Percentiles rank a stretch among this genome's conserved stretches.
Evolutionary conservation across 2,888 invertebrate species (phyloP).

Genomic region (Melinaea marsaeus): DNA sequence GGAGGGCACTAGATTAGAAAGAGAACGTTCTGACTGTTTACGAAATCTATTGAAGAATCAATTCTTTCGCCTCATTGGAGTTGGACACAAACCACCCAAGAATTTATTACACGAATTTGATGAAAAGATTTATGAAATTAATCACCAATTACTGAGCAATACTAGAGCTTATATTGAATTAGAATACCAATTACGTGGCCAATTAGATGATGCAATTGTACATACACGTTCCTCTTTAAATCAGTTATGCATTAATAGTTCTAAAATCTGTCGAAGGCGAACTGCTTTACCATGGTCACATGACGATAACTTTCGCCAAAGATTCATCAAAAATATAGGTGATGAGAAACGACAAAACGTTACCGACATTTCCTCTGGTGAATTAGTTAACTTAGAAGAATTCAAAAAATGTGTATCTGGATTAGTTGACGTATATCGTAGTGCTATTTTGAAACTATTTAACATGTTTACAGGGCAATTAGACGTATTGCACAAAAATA

Average conservation of each 20-base stretch:
- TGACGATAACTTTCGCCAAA: slow-evolving; percentile 28
- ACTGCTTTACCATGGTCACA: slow-evolving; percentile 38
- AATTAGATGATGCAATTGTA: slow-evolving; percentile 46
- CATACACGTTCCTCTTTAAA: slow-evolving; percentile 49
- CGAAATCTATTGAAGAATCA: slow-evolving; percentile 49
- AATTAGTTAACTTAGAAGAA: slow-evolving; percentile 34
- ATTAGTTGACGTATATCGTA: slow-evolving; percentile 51
- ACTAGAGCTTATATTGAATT: slow-evolving; percentile 54
- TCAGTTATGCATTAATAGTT: slow-evolving; percentile 47
- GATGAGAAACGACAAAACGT: slow-evolving; percentile 16
- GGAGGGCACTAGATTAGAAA: slow-evolving; percentile 51
- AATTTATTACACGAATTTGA: slow-evolving; percentile 61
- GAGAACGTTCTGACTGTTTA: slow-evolving; percentile 53
- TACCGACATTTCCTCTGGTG: slow-evolving; percentile 23
- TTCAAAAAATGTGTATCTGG: slow-evolving; percentile 44
- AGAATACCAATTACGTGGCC: slow-evolving; percentile 48
- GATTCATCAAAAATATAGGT: slow-evolving; percentile 35
- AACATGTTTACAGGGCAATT: slow-evolving; percentile 46
- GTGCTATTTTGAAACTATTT: slow-evolving; percentile 46
- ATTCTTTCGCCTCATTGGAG: slow-evolving; percentile 50
- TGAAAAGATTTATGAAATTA: slow-evolving; percentile 56
- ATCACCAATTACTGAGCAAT: slow-evolving; percentile 65
- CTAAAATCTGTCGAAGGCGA: slow-evolving; percentile 31
- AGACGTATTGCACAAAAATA: slow-evolving; percentile 41
- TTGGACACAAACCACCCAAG: slow-evolving; percentile 52